Evolutionary conservation across 2,797 vertebrate genomes (phyloP), one percentile per base, ranked within the genome.

Genomic region (Molossus molossus): DNA sequence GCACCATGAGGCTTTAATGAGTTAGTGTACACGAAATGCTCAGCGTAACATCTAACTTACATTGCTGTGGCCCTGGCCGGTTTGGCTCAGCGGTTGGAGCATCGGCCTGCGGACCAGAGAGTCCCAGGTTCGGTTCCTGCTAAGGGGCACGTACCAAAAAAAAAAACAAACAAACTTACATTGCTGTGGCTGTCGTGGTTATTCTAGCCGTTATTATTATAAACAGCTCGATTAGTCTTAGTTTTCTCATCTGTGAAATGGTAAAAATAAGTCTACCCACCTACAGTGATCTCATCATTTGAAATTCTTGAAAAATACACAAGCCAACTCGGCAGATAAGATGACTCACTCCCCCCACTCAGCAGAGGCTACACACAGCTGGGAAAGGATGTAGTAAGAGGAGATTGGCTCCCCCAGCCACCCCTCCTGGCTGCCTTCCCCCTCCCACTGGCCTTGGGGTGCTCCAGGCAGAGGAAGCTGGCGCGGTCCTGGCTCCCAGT

Each of bases 201-300:
- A 48, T 17, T 53, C 7, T 20, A n/a, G 3, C 37, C 57, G 10
- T 23, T 29, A 50, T 65, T 65, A 29, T 82, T 45, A 29, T 82
- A 86, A 72, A 64, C 17, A 90, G 85, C n/a, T 91, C 27, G 18
- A 58, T 70, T 27, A 27, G 50, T 70, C 76, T 87, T 64, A 53
- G 33, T 82, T 93, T 92, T 83, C 65, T 62, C 76, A 62, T 70
- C 83, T 87, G 37, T 25, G 91, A 95, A 87, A 94, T 73, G 37
- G 89, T 69, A 79, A 96, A 70, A 13, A 40, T 3, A 62, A 82
- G 29, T 70, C 86, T 50, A 37, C 62, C 25, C 53, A 87, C 21
- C 53, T 84, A 55, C 25, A 45, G 40, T 45, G 69, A 92, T 83
- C 80, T 69, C 25, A 3, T 88, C 21, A 67, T 94, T 15, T 60